Conservation (phyloP, 2,888 invertebrate genomes). For the Acanthococcus lagerstroemiae region DNA sequence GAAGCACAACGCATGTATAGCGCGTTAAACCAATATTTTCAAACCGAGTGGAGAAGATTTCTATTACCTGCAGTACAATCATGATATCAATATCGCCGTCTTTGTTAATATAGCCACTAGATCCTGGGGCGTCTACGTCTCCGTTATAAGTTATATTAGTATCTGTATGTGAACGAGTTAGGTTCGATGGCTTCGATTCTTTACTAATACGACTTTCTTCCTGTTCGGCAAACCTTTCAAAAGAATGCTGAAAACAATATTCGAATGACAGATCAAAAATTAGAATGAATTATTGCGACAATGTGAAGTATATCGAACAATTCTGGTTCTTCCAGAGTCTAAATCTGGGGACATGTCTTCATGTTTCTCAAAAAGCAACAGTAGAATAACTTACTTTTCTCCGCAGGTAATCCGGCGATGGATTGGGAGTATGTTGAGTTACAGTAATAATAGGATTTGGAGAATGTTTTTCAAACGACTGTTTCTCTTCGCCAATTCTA, state of each 20-base stretch:
- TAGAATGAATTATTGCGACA: no score
- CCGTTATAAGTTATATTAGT: conserved; percentile 81
- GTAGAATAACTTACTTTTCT: conserved; percentile 53
- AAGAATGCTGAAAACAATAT: conserved; percentile 7
- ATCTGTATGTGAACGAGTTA: conserved; percentile 80
- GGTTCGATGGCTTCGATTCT: conserved; percentile 43
- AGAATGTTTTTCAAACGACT: conserved; percentile 42
- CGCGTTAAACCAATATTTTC: neutral
- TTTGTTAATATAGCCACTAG: conserved; percentile 82
- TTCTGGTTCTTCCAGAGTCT: no score
- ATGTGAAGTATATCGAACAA: no score
- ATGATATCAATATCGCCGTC: conserved; percentile 90
- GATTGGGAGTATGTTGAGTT: conserved; percentile 88
- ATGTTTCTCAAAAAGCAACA: no score
- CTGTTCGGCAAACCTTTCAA: conserved; percentile 13
- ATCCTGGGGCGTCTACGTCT: conserved; percentile 79
- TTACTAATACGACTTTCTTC: conserved; percentile 1
- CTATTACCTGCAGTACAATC: conserved; percentile 65
- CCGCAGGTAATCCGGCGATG: conserved; percentile 76
- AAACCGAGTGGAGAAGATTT: neutral
- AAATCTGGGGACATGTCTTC: no score
- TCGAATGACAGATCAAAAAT: no score
- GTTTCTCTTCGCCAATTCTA: conserved; percentile 31
- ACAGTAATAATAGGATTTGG: conserved; percentile 93
- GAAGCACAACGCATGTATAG: conserved; percentile 12